A percentile compares a stretch with the other conserved stretches of the same genome.
phyloP scores from a whole-genome alignment of 2,888 invertebrate genomes.

The Caenorhabditis sp. region DNA sequence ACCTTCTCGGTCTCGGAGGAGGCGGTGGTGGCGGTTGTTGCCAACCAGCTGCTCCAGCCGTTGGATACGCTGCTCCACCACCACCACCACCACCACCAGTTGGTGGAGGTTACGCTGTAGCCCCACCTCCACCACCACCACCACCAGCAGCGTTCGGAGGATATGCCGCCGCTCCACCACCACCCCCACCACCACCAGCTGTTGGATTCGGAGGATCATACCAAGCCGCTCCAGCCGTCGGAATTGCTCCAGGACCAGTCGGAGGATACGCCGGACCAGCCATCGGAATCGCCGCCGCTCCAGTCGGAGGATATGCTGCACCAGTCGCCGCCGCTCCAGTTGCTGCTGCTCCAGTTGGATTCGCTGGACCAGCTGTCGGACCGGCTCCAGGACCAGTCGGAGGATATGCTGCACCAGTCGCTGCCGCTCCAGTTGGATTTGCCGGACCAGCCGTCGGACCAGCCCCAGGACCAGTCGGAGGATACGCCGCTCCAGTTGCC shows the following conservation, averaged over 20 bases:
- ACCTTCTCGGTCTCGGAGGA: conserved; percentile 14
- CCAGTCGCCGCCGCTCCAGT: conserved; percentile 10
- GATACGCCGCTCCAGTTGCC: neutral
- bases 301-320: conserved; percentile 4
- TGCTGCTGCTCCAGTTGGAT: neutral
- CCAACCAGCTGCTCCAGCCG: conserved; percentile 19
- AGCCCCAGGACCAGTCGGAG: conserved; percentile 2
- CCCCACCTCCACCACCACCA: conserved; percentile 33
- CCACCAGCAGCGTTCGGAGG: conserved; percentile 20
- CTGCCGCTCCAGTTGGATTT: neutral
- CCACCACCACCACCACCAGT: conserved; percentile 4
- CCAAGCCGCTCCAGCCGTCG: conserved; percentile 10
- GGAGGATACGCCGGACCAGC: conserved; percentile 7
- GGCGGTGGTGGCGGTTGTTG: conserved; percentile 9
- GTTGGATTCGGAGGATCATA: conserved; percentile 16
- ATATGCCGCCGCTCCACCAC: conserved; percentile 14
- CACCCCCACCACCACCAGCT: conserved; percentile 27
- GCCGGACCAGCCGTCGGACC: conserved; percentile 4
- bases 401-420: no score
- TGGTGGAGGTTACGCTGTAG: conserved; percentile 25
- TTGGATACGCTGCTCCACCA: neutral
- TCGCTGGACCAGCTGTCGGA: conserved; percentile 5
- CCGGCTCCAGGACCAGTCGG: conserved; percentile 9
- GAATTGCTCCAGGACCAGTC: conserved; percentile 11
- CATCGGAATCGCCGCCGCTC: neutral